Percentiles rank a stretch among this genome's conserved stretches.
Evolutionary conservation across 2,797 vertebrate species (phyloP).

Genomic region (Acipenser transmontanus): DNA sequence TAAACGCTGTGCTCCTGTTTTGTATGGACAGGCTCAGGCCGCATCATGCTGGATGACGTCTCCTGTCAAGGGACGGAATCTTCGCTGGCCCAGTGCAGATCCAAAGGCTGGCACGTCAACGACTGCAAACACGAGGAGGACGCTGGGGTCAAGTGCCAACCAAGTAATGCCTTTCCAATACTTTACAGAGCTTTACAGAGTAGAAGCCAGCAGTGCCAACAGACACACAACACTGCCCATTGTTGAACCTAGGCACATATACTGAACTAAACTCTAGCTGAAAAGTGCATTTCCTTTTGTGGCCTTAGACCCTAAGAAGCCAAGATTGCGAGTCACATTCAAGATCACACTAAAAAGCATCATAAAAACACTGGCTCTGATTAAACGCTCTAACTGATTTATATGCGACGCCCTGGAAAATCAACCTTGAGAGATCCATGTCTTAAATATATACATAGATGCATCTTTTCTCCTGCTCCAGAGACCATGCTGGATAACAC

Average conservation of each 20-base stretch:
- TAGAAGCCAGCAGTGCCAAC: neutral
- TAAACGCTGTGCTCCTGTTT: too few species aligned
- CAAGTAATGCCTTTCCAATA: conserved; percentile 16
- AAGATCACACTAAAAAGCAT: too few species aligned
- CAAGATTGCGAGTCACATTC: too few species aligned
- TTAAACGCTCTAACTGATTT: neutral
- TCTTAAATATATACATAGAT: too few species aligned
- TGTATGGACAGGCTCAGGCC: conserved; percentile 37
- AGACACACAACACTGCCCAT: neutral
- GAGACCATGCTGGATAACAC: conserved; percentile 17
- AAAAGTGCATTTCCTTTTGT: neutral
- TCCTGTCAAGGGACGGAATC: conserved; percentile 53
- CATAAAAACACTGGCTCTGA: too few species aligned
- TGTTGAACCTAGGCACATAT: neutral
- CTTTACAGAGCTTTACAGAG: neutral
- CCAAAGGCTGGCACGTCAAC: conserved; percentile 47
- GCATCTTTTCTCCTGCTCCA: conserved; percentile 23
- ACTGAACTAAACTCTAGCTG: too few species aligned
- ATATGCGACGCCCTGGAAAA: neutral
- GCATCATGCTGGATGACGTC: conserved; percentile 59
- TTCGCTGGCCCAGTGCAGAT: conserved; percentile 41
- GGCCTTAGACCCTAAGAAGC: neutral
- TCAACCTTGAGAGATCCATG: neutral
- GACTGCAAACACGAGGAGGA: conserved; percentile 64
- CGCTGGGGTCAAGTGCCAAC: conserved; percentile 51